A percentile compares a stretch with the other conserved stretches of the same genome.
Evolutionary conservation across 2,888 invertebrate species (phyloP).

Genomic region (Drosophila diplacantha): DNA sequence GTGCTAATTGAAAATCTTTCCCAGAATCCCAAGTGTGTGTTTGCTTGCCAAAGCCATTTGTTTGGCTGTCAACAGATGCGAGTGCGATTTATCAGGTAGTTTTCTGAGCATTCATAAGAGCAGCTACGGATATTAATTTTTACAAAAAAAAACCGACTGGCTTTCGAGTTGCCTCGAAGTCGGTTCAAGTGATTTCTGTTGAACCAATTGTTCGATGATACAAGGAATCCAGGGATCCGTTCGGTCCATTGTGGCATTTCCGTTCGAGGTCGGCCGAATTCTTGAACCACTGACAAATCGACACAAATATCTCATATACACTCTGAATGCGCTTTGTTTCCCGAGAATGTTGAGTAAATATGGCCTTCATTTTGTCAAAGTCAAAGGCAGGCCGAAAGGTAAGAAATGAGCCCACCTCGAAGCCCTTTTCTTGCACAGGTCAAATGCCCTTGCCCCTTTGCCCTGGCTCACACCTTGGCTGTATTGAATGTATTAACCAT

Average conservation of each 20-base stretch:
- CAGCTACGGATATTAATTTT: slow-evolving; percentile 10
- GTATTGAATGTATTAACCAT: slow-evolving; percentile 37
- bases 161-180: neutral
- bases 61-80: slow-evolving; percentile 29
- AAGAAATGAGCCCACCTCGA: slow-evolving; percentile 5
- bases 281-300: slow-evolving; percentile 47
- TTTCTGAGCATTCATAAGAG: slow-evolving; percentile 13
- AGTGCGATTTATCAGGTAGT: slow-evolving; percentile 35
- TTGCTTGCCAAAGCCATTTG: slow-evolving; percentile 24
- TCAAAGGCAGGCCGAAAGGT: slow-evolving; percentile 41
- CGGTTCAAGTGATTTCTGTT: slow-evolving; percentile 1
- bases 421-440: slow-evolving; percentile 9
- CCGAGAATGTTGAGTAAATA: slow-evolving; percentile 42
- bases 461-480: neutral
- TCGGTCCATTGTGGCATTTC: slow-evolving; percentile 13
- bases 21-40: slow-evolving; percentile 13
- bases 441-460: slow-evolving; percentile 2
- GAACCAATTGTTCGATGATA: slow-evolving; percentile 8
- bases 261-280: slow-evolving; percentile 11
- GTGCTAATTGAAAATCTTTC: slow-evolving; percentile 38
- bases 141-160: neutral
- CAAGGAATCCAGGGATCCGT: neutral
- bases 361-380: slow-evolving; percentile 62
- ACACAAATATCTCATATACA: slow-evolving; percentile 48
- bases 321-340: slow-evolving; percentile 26